A percentile compares a stretch with the other conserved stretches of the same genome.
phyloP scores from a whole-genome alignment of 2,113 vertebrate species.

The Pseudonaja textilis region DNA sequence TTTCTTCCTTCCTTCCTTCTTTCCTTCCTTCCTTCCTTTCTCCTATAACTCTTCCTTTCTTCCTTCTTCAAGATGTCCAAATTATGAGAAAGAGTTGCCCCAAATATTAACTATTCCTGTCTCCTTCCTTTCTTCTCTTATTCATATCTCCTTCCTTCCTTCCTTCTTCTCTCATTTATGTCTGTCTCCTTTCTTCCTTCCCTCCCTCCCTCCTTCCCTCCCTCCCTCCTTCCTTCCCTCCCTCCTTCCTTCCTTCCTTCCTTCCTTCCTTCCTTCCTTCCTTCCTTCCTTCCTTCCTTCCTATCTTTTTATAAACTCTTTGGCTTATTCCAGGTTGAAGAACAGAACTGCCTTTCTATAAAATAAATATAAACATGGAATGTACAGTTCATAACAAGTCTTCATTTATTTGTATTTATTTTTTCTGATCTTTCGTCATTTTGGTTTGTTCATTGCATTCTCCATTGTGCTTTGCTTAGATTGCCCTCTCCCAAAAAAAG shows the following conservation, averaged over 20 bases:
- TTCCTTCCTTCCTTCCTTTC: too few relatives aligned
- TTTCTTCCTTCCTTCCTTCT: too few relatives aligned
- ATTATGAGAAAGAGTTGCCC: too few relatives aligned
- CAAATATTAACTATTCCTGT: too few relatives aligned
- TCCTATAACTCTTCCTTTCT: too few relatives aligned
- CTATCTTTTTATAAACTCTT: neutral
- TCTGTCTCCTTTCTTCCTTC: neutral
- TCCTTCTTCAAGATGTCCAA: too few relatives aligned
- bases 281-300: neutral
- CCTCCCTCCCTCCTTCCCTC: accelerated
- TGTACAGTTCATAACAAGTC: neutral
- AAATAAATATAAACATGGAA: neutral
- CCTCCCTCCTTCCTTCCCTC: too few relatives aligned
- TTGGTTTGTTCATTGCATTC: neutral
- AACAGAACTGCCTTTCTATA: neutral
- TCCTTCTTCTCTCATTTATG: neutral
- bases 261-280: too few relatives aligned
- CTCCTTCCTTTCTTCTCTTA: neutral
- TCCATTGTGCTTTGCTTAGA: neutral
- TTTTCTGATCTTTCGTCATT: neutral
- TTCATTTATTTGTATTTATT: neutral
- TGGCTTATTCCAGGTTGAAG: neutral
- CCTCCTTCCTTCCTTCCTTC: neutral
- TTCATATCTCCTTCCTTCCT: too few relatives aligned
- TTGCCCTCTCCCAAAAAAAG: neutral